Evolutionary conservation across 1,140 invertebrate species (phyloP).

Genomic region (Drosophila pandora): DNA sequence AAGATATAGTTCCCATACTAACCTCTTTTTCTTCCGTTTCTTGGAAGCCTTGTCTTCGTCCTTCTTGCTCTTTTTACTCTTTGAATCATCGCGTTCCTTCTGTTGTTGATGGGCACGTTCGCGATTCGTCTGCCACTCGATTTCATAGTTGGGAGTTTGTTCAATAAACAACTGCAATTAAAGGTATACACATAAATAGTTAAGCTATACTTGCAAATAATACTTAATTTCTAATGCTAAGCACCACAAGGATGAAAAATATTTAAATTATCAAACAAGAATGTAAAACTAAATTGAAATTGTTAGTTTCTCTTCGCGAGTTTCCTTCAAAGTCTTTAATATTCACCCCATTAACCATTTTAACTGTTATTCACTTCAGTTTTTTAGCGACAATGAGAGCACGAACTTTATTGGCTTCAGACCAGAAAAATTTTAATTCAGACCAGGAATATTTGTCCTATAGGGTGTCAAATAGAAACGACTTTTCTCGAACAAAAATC

Average conservation of each 20-base stretch:
- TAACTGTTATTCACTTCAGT: not conserved
- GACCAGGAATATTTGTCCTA: not conserved
- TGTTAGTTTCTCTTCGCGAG: no score
- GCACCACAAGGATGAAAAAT: not conserved
- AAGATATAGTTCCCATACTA: not conserved
- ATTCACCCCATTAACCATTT: not conserved
- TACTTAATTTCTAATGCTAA: not conserved
- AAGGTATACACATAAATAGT: not conserved
- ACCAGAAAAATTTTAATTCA: not conserved
- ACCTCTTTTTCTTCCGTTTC: constrained; percentile 79
- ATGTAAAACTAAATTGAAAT: no score
- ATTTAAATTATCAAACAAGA: no score
- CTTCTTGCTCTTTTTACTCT: constrained; percentile 77
- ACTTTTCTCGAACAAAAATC: not conserved
- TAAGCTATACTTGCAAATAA: not conserved
- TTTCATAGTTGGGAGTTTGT: constrained; percentile 93
- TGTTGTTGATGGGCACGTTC: constrained; percentile 88
- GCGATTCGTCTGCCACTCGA: constrained; percentile 91
- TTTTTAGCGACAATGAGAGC: no score
- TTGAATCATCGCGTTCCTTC: constrained; percentile 83
- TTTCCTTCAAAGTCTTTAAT: not conserved
- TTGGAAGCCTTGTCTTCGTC: constrained; percentile 77
- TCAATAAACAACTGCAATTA: constrained; percentile 88
- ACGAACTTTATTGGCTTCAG: no score
- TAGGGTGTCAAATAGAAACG: not conserved